Evolutionary conservation across 2,113 vertebrate species (phyloP).

Genomic region (Marcusenius ussheri): DNA sequence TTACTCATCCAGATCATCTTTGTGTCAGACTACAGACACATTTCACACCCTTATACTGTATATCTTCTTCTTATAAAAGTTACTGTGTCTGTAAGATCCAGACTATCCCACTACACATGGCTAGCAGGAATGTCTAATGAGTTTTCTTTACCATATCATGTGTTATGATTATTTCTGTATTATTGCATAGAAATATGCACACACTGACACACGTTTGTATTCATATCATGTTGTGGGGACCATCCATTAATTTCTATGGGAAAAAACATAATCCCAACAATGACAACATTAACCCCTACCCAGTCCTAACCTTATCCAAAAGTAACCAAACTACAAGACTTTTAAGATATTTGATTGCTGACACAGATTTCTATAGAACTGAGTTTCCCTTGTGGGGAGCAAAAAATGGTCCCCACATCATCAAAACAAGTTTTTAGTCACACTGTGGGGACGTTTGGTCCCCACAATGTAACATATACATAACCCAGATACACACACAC

Average conservation of each 20-base stretch:
- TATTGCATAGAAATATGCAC: not conserved
- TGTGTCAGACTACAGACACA: not conserved
- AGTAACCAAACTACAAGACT: not conserved
- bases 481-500: not conserved
- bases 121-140: not conserved
- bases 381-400: too few species aligned
- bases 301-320: not conserved
- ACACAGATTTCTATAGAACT: not conserved
- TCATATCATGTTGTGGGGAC: not conserved
- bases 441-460: too few species aligned
- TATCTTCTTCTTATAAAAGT: not conserved
- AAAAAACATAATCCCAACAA: not conserved
- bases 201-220: not conserved
- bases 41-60: not conserved
- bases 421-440: too few species aligned
- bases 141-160: not conserved
- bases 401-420: too few species aligned
- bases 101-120: not conserved
- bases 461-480: not conserved
- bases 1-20: constrained; percentile 39
- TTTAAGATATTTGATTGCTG: not conserved
- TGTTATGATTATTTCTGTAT: not conserved
- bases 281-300: not conserved
- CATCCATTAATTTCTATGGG: not conserved
- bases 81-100: not conserved